Base-by-base conservation (phyloP, 1,140 invertebrate species). In the Papilio polyxenes region DNA sequence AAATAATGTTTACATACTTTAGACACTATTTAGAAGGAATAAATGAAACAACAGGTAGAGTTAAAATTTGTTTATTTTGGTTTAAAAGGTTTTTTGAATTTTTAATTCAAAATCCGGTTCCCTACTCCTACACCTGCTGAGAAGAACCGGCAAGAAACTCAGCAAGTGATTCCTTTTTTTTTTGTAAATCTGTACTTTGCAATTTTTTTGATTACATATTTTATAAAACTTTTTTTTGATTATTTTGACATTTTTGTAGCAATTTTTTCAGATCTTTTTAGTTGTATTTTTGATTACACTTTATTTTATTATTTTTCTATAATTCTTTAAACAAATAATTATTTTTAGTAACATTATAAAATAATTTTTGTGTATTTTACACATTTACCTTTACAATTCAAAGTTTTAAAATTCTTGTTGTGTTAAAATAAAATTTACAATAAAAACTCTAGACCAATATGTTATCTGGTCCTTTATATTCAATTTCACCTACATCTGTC, bases 81-180 rank as follows among this genome's bases (percentile, higher is more conserved):
- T 74, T 72, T 48, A n/a, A 37, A 53, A 79, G 59, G 15, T 69
- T 82, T 79, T 84, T 76, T 80, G 40, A 74, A 17, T 80, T 69
- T 74, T 74, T 53, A 81, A 86, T 81, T 82, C 84, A 89, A 92
- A 89, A 86, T 89, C 89, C 91, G 89, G 88, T 92, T 92, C 90
- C 87, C 78, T 91, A 91, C 82, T 80, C 87, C 89, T 87, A 87
- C 40, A 86, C 85, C 89, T 85, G 84, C 87, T 91, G 91, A 92
- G 91, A 92, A 92, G 91, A 92, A 91, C 85, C 89, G 91, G 89
- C 88, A 92, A 92, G 89, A 92, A 92, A 92, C 91, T 92, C 91
- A 89, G 89, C 83, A 88, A 87, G 83, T 79, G 78, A 74, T n/a
- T n/a, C n/a, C n/a, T n/a, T n/a, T 84, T 82, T 53, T 74, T 84